These are phyloP conservation scores for Sebastes hubbsi DNA, from an alignment of 2,797 vertebrate genomes.

Conservation along the genomic window DNA sequence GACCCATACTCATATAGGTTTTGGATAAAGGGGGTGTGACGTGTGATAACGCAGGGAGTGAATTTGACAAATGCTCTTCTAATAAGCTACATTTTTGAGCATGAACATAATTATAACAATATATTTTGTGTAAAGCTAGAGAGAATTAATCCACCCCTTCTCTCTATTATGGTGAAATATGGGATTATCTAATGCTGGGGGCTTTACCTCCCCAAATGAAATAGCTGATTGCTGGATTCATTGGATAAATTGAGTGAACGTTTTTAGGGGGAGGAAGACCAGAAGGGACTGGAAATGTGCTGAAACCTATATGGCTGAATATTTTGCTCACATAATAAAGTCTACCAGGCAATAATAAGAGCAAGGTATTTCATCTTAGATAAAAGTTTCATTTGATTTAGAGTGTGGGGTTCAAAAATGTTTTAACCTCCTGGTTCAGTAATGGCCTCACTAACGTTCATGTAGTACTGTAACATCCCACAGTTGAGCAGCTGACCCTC, in stretches of 20 bases:
- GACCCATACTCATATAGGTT: no score
- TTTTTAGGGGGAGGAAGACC: not conserved
- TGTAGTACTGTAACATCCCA: slow-evolving; percentile 1
- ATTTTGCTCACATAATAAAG: not conserved
- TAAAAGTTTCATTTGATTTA: not conserved
- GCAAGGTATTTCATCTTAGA: not conserved
- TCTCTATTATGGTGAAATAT: not conserved
- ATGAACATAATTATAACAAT: not conserved
- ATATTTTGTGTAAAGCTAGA: not conserved
- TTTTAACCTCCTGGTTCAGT: not conserved
- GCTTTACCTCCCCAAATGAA: not conserved
- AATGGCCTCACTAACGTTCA: not conserved
- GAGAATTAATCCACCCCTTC: slow-evolving; percentile 2
- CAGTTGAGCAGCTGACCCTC: not conserved
- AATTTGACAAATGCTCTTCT: not conserved
- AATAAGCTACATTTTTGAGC: not conserved
- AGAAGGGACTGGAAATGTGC: not conserved
- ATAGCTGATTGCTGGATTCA: slow-evolving; percentile 18
- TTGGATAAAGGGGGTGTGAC: no score
- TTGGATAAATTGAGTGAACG: not conserved
- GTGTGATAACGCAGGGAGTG: not conserved
- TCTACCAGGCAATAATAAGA: not conserved
- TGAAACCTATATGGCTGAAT: not conserved
- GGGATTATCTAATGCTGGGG: not conserved
- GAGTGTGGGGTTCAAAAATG: not conserved